A percentile compares a stretch with the other conserved stretches of the same genome.
Conservation (phyloP, 2,797 vertebrate genomes). For the Xerus rutilus region DNA sequence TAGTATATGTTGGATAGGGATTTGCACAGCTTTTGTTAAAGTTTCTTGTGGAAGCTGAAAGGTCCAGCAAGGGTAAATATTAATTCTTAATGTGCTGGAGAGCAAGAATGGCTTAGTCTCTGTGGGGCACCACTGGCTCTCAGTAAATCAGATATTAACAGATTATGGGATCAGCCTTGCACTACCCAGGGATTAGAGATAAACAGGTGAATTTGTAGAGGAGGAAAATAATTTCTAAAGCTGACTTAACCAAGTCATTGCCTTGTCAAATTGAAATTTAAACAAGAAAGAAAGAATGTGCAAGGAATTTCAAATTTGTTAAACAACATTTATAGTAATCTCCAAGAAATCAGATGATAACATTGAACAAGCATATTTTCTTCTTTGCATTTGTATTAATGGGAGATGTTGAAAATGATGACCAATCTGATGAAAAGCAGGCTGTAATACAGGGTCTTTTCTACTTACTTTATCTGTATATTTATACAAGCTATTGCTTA, state of each 20-base stretch:
- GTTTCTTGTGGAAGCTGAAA: conserved; percentile 85
- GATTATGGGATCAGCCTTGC: conserved; percentile 83
- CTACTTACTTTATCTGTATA: not conserved
- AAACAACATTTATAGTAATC: not conserved
- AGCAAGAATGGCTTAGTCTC: conserved; percentile 83
- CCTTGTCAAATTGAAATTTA: conserved; percentile 80
- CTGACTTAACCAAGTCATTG: conserved; percentile 81
- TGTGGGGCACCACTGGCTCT: conserved; percentile 76
- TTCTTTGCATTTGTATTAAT: not conserved
- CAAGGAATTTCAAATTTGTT: conserved; percentile 3
- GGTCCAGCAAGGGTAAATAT: conserved; percentile 86
- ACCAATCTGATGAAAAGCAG: not conserved
- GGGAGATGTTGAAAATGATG: not conserved
- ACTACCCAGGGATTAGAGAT: conserved; percentile 76
- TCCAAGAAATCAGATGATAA: not conserved
- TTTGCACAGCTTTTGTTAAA: conserved; percentile 86
- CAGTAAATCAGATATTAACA: conserved; percentile 86
- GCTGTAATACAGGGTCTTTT: not conserved
- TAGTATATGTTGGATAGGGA: conserved; percentile 82
- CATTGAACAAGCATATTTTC: not conserved
- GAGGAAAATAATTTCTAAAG: conserved; percentile 81
- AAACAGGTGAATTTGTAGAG: conserved; percentile 82
- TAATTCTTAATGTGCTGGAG: conserved; percentile 85
- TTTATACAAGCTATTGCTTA: not conserved
- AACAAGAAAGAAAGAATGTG: conserved; percentile 20